A percentile compares a stretch with the other conserved stretches of the same genome.
Evolutionary conservation across 2,113 vertebrate species (phyloP).

Genomic region (Phalacrocorax carbo): DNA sequence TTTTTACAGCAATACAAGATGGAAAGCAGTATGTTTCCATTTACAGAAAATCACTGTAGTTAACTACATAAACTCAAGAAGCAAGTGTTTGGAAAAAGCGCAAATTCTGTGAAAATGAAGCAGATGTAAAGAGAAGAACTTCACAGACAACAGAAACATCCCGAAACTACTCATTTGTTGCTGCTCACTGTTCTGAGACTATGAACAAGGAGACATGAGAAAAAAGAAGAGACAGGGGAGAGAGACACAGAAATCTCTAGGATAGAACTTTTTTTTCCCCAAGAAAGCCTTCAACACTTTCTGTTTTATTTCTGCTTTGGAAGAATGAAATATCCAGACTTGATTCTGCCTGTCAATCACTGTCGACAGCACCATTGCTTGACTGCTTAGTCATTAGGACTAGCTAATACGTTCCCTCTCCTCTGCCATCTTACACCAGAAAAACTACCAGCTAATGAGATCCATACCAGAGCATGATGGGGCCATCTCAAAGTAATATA

Average conservation of each 20-base stretch:
- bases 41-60: background rate
- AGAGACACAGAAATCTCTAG: background rate
- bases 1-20: background rate
- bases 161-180: background rate
- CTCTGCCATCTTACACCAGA: background rate
- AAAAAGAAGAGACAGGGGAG: background rate
- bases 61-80: background rate
- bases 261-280: background rate
- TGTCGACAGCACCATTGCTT: background rate
- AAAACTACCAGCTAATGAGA: background rate
- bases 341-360: conserved; percentile 15
- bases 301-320: conserved; percentile 4
- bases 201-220: background rate
- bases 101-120: background rate
- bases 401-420: background rate
- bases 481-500: background rate
- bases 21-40: background rate
- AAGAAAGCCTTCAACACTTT: background rate
- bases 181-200: background rate
- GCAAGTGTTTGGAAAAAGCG: background rate
- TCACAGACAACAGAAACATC: background rate
- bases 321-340: background rate
- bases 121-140: background rate
- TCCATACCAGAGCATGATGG: background rate
- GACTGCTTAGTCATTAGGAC: background rate